Evolutionary conservation across 2,113 vertebrate genomes (phyloP).

Genomic region (Cygnus atratus): DNA sequence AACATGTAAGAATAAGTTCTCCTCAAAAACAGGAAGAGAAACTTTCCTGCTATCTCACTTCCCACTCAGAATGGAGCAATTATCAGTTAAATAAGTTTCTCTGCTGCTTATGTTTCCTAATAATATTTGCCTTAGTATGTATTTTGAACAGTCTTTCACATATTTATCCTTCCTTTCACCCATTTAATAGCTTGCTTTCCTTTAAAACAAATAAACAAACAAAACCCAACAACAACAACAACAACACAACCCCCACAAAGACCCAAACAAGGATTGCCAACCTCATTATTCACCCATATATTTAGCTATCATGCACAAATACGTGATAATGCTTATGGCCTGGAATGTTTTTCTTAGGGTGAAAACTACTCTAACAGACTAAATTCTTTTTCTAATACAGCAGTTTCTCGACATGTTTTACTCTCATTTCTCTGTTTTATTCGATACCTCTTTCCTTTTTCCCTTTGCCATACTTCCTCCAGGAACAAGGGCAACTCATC

Average conservation of each 20-base stretch:
- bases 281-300: not conserved
- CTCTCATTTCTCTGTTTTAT: not conserved
- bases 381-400: not conserved
- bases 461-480: not conserved
- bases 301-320: not conserved
- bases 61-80: not conserved
- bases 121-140: not conserved
- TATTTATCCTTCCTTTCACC: not conserved
- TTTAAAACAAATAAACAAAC: not conserved
- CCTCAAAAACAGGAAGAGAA: not conserved
- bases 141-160: not conserved
- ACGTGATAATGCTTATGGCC: not conserved
- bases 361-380: not conserved
- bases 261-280: not conserved
- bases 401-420: not conserved
- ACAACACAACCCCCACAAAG: not conserved
- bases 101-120: not conserved
- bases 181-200: not conserved
- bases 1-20: not conserved
- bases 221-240: too few species aligned
- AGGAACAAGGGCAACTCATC: not conserved
- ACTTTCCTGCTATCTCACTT: not conserved
- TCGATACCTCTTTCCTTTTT: not conserved
- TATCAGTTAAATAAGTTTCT: not conserved
- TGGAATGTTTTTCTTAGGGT: not conserved